Percentiles rank a stretch among this genome's conserved stretches.
Evolutionary conservation across 1,140 invertebrate species (phyloP).

Genomic region (Sesamia nonagrioides): DNA sequence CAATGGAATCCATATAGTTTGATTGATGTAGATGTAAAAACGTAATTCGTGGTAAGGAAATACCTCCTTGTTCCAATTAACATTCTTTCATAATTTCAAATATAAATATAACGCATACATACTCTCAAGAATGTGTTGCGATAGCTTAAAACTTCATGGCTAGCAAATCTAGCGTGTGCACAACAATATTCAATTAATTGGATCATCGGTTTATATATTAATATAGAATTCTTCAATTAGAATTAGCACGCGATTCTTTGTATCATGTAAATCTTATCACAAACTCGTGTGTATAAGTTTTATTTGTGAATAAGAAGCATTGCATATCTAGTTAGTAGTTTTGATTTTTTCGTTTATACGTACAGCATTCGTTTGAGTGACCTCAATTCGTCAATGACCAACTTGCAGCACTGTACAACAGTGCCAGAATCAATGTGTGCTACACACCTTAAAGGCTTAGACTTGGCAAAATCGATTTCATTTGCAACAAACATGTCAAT

Average conservation of each 20-base stretch:
- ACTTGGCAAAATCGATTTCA: slow-evolving; percentile 9
- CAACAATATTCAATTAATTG: not conserved
- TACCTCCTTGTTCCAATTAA: not conserved
- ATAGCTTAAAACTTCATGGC: not conserved
- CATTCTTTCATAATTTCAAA: not conserved
- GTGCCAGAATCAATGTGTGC: not conserved
- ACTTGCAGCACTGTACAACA: not conserved
- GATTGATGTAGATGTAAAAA: not conserved
- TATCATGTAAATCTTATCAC: not conserved
- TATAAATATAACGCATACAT: not conserved
- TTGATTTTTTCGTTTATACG: not conserved
- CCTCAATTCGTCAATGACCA: slow-evolving; percentile 2
- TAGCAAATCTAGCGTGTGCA: not conserved
- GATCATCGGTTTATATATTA: slow-evolving; percentile 3
- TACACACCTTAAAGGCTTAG: slow-evolving; percentile 1
- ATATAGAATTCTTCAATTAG: slow-evolving; percentile 19
- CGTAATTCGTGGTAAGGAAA: not conserved
- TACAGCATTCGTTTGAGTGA: not conserved
- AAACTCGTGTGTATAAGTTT: not conserved
- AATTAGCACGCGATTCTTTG: slow-evolving; percentile 1
- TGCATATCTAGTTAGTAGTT: not conserved
- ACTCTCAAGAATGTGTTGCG: not conserved
- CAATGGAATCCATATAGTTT: not conserved
- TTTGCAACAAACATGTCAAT: slow-evolving; percentile 19
- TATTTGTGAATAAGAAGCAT: not conserved